Evolutionary conservation across 2,113 vertebrate genomes (phyloP).

Genomic region (Echinops telfairi): DNA sequence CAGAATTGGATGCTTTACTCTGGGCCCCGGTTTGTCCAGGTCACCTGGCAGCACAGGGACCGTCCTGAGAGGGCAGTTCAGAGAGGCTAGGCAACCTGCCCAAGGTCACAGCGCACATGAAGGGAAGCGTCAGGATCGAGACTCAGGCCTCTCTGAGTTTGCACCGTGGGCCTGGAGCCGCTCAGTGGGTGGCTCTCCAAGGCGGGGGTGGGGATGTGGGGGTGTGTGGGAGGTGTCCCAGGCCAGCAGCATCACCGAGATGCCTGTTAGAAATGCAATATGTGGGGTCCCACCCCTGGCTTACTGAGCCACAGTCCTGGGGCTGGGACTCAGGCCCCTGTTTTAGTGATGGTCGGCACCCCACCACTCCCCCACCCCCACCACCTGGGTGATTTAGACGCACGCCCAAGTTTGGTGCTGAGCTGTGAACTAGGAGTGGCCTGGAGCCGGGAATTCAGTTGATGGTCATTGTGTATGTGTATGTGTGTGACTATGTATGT

Average conservation of each 20-base stretch:
- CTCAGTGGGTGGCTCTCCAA: neutral
- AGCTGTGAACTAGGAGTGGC: neutral
- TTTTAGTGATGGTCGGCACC: too few species aligned
- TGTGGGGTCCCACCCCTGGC: neutral
- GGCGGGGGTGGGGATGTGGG: too few species aligned
- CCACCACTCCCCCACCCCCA: fast-evolving
- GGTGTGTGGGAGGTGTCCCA: too few species aligned
- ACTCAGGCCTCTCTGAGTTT: neutral
- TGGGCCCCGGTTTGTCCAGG: neutral
- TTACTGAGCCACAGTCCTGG: neutral
- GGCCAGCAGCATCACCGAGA: neutral
- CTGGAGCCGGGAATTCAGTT: neutral
- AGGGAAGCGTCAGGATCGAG: neutral
- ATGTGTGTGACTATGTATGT: too few species aligned
- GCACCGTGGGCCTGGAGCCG: neutral
- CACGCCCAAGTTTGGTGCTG: neutral
- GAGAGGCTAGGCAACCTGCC: constrained; percentile 17
- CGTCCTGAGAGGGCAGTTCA: constrained; percentile 31
- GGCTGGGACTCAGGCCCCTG: too few species aligned
- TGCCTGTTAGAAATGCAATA: neutral
- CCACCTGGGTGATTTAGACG: fast-evolving
- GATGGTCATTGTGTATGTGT: too few species aligned
- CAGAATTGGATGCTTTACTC: fast-evolving
- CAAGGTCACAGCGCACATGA: neutral
- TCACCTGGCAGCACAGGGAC: neutral